Evolutionary conservation across 2,113 vertebrate genomes (phyloP), one percentile per base, ranked within the genome.

Genomic region (Lampris megalopsis): DNA sequence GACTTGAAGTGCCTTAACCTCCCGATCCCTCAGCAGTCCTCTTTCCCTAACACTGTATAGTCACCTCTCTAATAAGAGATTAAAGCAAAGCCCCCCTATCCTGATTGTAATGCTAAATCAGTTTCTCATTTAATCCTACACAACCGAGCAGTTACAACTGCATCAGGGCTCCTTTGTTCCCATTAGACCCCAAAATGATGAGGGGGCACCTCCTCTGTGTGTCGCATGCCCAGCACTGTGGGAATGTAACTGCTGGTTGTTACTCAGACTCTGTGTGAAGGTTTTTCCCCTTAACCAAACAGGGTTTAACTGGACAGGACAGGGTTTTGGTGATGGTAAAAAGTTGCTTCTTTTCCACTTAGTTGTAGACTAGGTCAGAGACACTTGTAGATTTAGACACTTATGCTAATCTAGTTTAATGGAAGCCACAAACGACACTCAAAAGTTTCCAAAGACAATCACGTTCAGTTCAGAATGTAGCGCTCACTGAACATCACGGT

Each of bases 1-100:
- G 93, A 94, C 94, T 87, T 91, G 83, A 95, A 97, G 97, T 96
- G 96, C 97, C 97, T 97, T 95, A 95, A 92, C 86, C 91, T 91
- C 88, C 88, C 81, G 80, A 89, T 79, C 13, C 42, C 72, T 73
- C 69, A 40, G 42, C 24, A 42, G 2, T 57, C 38, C 72, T 41
- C 38, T 63, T 3, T 68, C 40, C 53, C 42, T 9, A 6, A 71
- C 38, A 41, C 68, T 13, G 11, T 42, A 37, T 47, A 42, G 35
- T 77, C 80, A 65, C 50, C 40, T 67, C 49, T 78, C 63, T 35
- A n/a, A 56, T 13, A 59, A 61, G 64, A 73, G 37, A 67, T 6
- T 49, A 5, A 2, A 37, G 1, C n/a, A 9, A 43, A 36, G 73
- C 35, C 36, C 73, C 58, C 67, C 47, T 9, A 71, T 66, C 73